These are phyloP conservation scores for Platycheirus albimanus DNA, from an alignment of 2,888 invertebrate genomes.

Conservation along the genomic window DNA sequence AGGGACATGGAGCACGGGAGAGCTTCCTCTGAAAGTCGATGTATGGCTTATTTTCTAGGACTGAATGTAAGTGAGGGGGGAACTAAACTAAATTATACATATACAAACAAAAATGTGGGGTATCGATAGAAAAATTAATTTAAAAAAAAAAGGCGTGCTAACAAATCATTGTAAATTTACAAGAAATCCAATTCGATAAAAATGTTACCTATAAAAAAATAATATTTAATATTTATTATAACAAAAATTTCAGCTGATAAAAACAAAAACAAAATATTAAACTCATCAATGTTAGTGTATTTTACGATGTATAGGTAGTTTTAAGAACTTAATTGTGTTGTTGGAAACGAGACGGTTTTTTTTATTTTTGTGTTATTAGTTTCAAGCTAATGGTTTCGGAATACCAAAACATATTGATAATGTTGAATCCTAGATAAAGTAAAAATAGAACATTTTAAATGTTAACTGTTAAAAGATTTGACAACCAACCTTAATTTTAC, in stretches of 20 bases:
- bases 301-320: conserved; percentile 52
- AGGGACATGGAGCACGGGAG: conserved; percentile 82
- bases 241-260: conserved; percentile 42
- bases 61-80: conserved; percentile 28
- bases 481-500: no score
- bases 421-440: not conserved
- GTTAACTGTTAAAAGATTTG: no score
- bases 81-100: conserved; percentile 1
- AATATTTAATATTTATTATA: not conserved
- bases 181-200: conserved; percentile 15
- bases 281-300: conserved; percentile 62
- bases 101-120: not conserved
- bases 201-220: conserved; percentile 17
- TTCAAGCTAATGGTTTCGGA: conserved; percentile 23
- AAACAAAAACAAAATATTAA: not conserved
- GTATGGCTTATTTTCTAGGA: conserved; percentile 58
- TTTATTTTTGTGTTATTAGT: not conserved
- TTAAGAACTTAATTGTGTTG: conserved; percentile 23
- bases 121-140: conserved; percentile 23
- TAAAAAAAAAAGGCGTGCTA: conserved; percentile 48
- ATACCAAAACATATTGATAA: conserved; percentile 8
- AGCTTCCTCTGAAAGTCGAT: conserved; percentile 82
- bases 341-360: conserved; percentile 12
- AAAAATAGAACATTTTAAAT: no score
- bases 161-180: conserved; percentile 34